These are phyloP conservation scores for Phyto melanocephala DNA, from an alignment of 2,888 invertebrate species.

Conservation along the genomic window DNA sequence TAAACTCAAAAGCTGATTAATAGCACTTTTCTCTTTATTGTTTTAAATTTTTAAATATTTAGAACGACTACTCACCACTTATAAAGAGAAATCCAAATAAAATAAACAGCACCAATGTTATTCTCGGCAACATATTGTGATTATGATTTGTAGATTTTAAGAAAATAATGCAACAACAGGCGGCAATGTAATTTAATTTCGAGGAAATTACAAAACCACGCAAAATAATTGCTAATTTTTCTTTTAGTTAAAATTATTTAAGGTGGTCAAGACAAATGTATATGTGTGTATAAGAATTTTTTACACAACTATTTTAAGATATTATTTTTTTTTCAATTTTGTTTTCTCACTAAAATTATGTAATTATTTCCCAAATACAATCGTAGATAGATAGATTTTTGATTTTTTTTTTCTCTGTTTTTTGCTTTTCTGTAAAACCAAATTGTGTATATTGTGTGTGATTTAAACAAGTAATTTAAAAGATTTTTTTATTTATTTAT, in stretches of 20 bases:
- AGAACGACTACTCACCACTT: constrained; percentile 73
- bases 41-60: neutral
- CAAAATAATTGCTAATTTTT: neutral
- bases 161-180: neutral
- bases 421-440: neutral
- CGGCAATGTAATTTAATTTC: neutral
- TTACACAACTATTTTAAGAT: neutral
- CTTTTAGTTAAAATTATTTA: neutral
- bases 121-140: constrained; percentile 75
- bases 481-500: too few species aligned
- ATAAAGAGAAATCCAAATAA: constrained; percentile 77
- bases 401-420: neutral
- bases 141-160: neutral
- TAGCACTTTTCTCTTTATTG: too few species aligned
- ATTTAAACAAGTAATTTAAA: constrained; percentile 45
- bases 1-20: too few species aligned
- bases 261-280: neutral
- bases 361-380: constrained; percentile 34
- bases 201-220: constrained; percentile 24
- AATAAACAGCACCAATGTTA: constrained; percentile 75
- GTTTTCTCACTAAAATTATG: constrained; percentile 20
- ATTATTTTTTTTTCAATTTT: neutral
- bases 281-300: neutral
- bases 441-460: constrained; percentile 17
- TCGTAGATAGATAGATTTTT: neutral